These are phyloP conservation scores for Heteromyza rotundicornis DNA, from an alignment of 2,888 invertebrate species.

Conservation along the genomic window DNA sequence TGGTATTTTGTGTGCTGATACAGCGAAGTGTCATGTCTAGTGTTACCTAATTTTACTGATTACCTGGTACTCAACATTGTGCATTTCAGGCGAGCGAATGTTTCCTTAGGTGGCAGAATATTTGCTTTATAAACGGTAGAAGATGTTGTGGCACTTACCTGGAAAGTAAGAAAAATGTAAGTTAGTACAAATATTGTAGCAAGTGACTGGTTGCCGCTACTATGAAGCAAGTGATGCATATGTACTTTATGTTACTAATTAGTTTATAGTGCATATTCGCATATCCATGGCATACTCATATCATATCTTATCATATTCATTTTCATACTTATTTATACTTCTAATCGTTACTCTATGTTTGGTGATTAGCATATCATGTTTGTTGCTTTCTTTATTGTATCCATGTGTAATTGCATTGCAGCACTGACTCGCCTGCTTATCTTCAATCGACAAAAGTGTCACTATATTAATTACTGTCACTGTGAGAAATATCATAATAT, in stretches of 20 bases:
- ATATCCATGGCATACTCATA: background rate
- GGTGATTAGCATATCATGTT: background rate
- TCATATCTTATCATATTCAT: background rate
- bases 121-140: no score
- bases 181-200: no score
- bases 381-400: background rate
- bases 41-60: no score
- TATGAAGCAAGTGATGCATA: constrained; percentile 11
- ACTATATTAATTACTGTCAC: no score
- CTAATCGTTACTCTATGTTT: background rate
- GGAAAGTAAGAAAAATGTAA: constrained; percentile 11
- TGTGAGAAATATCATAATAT: no score
- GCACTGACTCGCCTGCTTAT: background rate
- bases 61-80: no score
- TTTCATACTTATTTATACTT: background rate
- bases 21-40: no score
- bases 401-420: background rate
- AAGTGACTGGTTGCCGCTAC: constrained; percentile 1
- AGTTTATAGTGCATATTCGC: constrained; percentile 2
- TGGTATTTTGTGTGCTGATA: no score
- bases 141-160: constrained; percentile 22
- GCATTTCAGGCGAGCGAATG: no score
- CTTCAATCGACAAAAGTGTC: constrained; percentile 22
- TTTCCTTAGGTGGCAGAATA: no score
- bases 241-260: constrained; percentile 6